Conservation (phyloP, 2,888 invertebrate genomes). For the Oeneis ivallda region DNA sequence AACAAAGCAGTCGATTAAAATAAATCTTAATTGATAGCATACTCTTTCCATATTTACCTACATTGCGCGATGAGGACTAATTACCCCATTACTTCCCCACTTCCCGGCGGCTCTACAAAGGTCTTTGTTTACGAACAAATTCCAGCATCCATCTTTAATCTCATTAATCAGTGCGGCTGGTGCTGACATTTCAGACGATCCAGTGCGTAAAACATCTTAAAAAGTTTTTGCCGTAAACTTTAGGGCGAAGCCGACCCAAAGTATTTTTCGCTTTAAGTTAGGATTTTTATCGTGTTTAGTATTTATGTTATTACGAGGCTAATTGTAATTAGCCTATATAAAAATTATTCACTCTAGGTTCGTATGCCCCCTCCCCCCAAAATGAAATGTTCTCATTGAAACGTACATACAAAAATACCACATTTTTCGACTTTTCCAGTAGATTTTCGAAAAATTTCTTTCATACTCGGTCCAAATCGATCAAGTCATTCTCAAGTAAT, state of each 20-base stretch:
- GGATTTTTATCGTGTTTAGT: no score
- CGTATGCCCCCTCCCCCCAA: no score
- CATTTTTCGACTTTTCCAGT: no score
- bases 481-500: no score
- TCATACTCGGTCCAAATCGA: no score
- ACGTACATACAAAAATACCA: no score
- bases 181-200: slow-evolving; percentile 13
- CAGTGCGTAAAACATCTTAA: slow-evolving; percentile 18
- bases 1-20: not conserved
- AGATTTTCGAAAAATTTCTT: no score
- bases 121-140: slow-evolving; percentile 17
- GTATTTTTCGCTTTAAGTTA: slow-evolving; percentile 1
- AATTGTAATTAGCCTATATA: no score
- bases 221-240: slow-evolving; percentile 18
- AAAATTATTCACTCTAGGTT: no score
- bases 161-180: slow-evolving; percentile 20
- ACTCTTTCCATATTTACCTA: not conserved
- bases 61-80: not conserved
- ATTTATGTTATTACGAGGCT: no score
- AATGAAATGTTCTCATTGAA: no score
- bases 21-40: not conserved
- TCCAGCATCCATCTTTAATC: slow-evolving; percentile 15
- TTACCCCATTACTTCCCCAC: slow-evolving; percentile 4
- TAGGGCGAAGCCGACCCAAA: slow-evolving; percentile 8
- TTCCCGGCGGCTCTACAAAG: not conserved